Conservation (phyloP, 2,113 vertebrate species). For the Hyperopisus bebe region DNA sequence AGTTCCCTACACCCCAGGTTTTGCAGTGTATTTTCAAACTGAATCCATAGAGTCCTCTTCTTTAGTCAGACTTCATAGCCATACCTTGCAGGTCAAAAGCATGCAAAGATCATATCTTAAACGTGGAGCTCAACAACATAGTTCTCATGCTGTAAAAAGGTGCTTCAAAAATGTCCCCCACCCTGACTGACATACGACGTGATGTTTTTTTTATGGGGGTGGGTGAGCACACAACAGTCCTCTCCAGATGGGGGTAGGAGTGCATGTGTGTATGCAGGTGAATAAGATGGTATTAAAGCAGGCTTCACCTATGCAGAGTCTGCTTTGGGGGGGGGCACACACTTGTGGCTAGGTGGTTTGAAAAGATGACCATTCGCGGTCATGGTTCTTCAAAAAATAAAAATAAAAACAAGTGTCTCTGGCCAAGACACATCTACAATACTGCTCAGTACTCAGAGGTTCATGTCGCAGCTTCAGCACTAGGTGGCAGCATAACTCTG, state of each 20-base stretch:
- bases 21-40: conserved; percentile 22
- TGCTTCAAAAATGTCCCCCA: conserved; percentile 22
- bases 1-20: neutral
- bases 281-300: conserved; percentile 14
- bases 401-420: conserved; percentile 7
- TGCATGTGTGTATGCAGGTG: conserved; percentile 30
- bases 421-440: conserved; percentile 53
- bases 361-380: neutral
- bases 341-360: neutral
- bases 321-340: neutral
- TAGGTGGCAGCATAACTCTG: conserved; percentile 36
- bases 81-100: conserved; percentile 43
- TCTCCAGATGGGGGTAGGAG: conserved; percentile 23
- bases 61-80: conserved; percentile 33
- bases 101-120: conserved; percentile 53
- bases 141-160: conserved; percentile 48
- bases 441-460: conserved; percentile 57
- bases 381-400: conserved; percentile 11
- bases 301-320: neutral
- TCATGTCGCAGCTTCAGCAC: conserved; percentile 60
- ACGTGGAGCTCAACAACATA: conserved; percentile 29
- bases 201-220: neutral
- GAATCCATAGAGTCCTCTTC: conserved; percentile 1
- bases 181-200: neutral
- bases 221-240: conserved; percentile 30